Evolutionary conservation across 2,888 invertebrate genomes (phyloP), one percentile per base, ranked within the genome.

Genomic region (Phragmatobia fuliginosa): DNA sequence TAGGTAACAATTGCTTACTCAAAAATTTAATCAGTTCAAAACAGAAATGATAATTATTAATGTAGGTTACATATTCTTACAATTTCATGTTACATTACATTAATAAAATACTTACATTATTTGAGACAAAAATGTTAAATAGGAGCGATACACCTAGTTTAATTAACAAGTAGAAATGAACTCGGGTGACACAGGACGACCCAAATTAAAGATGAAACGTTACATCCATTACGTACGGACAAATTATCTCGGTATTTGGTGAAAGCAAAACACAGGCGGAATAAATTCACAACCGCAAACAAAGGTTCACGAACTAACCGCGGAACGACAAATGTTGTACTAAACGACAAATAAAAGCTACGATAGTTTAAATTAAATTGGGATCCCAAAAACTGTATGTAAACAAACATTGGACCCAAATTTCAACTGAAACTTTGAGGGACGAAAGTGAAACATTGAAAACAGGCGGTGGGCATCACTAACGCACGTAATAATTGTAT

Each of bases 311-410:
- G 87, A 83, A 79, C 86, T 84, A 82, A 88, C 92, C 92, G 83
- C 91, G 86, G 72, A 76, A 89, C 90, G 89, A 90, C 91, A 91
- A 92, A 92, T 90, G 91, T 91, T 91, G 87, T 87, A 90, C 91
- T 93, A 93, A 94, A 93, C 92, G 94, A 92, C 92, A 94, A 93
- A 92, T 94, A 94, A 94, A 93, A 93, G 91, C 92, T 75, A 86
- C 90, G 87, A 92, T 94, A 93, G 94, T 94, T 94, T 93, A 93
- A 95, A 94, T 94, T 94, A 93, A 95, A 94, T 94, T 94, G 91
- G 90, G 87, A 79, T 81, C 89, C 93, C 94, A 92, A 93, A 94
- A 94, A 94, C 92, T 92, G 89, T 89, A 89, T 88, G 90, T 91
- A 93, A 92, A 93, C 94, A 93, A 92, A 91, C 91, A 89, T 81